A percentile compares a stretch with the other conserved stretches of the same genome.
phyloP scores from a whole-genome alignment of 2,113 vertebrate species.

The Leptobrachium ailaonicum region DNA sequence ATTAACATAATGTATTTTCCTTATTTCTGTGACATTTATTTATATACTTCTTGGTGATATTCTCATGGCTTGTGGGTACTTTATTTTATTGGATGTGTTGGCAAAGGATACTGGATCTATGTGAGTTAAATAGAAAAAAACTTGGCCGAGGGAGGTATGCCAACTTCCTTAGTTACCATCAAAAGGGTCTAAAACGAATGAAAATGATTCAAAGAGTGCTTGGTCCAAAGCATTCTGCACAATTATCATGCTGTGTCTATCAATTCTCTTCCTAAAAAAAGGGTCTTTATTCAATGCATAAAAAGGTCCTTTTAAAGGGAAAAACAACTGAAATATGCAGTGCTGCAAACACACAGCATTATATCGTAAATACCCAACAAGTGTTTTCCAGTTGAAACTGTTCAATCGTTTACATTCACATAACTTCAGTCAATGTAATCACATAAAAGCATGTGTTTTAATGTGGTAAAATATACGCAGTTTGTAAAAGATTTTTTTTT shows the following conservation, averaged over 20 bases:
- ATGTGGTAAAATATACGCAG: no score
- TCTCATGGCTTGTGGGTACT: slow-evolving; percentile 41
- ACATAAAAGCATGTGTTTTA: no score
- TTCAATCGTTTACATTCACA: not conserved
- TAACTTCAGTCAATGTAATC: not conserved
- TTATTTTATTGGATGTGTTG: slow-evolving; percentile 21
- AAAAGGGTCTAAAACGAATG: slow-evolving; percentile 33
- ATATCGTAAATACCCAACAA: slow-evolving; percentile 1
- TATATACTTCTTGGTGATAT: slow-evolving; percentile 14
- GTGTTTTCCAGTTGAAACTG: slow-evolving; percentile 1
- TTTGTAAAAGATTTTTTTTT: no score
- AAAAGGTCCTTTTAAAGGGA: not conserved
- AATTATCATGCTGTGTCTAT: slow-evolving; percentile 41
- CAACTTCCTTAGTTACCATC: slow-evolving; percentile 45
- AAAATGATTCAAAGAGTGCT: slow-evolving; percentile 27
- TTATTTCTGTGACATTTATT: slow-evolving; percentile 51
- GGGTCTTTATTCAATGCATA: slow-evolving; percentile 6
- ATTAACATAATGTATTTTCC: slow-evolving; percentile 59
- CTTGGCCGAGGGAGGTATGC: slow-evolving; percentile 40
- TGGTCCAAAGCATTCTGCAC: slow-evolving; percentile 28
- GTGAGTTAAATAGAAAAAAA: slow-evolving; percentile 36
- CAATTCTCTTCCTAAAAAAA: slow-evolving; percentile 17
- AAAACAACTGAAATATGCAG: not conserved
- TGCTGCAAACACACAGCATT: slow-evolving; percentile 10
- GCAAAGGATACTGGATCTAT: slow-evolving; percentile 7